Conservation (phyloP, 2,113 vertebrate genomes). For the Coturnix japonica region DNA sequence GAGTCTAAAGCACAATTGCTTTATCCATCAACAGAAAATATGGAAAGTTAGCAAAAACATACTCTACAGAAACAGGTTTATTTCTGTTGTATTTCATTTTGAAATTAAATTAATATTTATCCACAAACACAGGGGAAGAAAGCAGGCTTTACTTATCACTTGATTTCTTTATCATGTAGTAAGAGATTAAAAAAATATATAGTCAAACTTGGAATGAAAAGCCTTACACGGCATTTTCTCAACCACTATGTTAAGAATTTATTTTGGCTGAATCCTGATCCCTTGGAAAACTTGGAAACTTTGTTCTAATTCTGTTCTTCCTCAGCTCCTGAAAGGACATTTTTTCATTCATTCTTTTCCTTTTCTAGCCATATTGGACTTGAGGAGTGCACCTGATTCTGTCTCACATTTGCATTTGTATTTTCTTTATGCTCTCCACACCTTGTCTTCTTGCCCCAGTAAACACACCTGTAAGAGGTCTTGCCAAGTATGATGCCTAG, state of each 20-base stretch:
- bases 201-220: neutral
- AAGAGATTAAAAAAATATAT: neutral
- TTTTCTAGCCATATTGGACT: neutral
- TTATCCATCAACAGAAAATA: neutral
- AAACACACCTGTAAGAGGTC: neutral
- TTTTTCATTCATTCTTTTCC: neutral
- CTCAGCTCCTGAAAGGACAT: neutral
- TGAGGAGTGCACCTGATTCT: neutral
- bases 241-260: neutral
- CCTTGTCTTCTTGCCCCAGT: neutral
- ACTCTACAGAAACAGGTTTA: neutral
- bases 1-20: neutral
- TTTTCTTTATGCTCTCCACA: neutral
- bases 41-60: neutral
- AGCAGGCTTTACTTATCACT: neutral
- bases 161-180: neutral
- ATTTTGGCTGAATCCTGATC: neutral
- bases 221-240: rapidly evolving
- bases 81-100: neutral
- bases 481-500: neutral
- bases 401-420: neutral
- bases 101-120: neutral
- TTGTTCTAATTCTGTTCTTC: neutral
- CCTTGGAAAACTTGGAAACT: neutral
- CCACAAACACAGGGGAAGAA: neutral